A percentile compares a stretch with the other conserved stretches of the same genome.
Evolutionary conservation across 2,888 invertebrate genomes (phyloP).

Genomic region (Monochamus alternatus): DNA sequence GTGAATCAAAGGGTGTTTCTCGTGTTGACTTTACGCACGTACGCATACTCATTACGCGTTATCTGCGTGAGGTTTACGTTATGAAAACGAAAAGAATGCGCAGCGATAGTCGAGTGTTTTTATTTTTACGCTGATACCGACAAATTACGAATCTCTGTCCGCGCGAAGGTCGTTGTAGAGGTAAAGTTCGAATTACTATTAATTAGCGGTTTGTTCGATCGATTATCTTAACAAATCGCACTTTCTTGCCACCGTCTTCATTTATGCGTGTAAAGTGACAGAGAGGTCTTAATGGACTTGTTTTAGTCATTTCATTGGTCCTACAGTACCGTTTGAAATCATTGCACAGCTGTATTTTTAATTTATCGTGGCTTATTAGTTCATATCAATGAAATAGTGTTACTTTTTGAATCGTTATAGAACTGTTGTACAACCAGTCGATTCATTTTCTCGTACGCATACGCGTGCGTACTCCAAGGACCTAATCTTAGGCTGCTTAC

Average conservation of each 20-base stretch:
- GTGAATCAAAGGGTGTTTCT: too few species aligned
- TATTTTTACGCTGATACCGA: constrained; percentile 23
- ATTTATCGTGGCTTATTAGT: too few species aligned
- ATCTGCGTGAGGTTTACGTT: background rate
- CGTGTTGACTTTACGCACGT: background rate
- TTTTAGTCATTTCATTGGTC: too few species aligned
- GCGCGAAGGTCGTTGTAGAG: constrained; percentile 31
- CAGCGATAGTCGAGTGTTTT: constrained; percentile 21
- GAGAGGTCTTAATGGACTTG: too few species aligned
- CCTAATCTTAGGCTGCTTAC: too few species aligned
- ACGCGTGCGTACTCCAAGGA: too few species aligned
- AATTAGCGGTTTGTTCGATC: constrained; percentile 37
- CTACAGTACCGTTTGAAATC: too few species aligned
- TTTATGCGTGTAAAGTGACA: background rate
- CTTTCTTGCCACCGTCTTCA: constrained; percentile 9
- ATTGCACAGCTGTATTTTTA: too few species aligned
- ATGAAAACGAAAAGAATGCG: constrained; percentile 5
- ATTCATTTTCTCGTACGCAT: too few species aligned
- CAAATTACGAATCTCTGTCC: constrained; percentile 29
- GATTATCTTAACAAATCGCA: constrained; percentile 36
- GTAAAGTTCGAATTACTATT: constrained; percentile 37
- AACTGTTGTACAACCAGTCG: too few species aligned
- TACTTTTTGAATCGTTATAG: too few species aligned
- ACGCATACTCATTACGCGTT: constrained; percentile 10
- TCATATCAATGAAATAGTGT: too few species aligned